A percentile compares a stretch with the other conserved stretches of the same genome.
Evolutionary conservation across 2,797 vertebrate genomes (phyloP).

Genomic region (Odontamblyopus rebecca): DNA sequence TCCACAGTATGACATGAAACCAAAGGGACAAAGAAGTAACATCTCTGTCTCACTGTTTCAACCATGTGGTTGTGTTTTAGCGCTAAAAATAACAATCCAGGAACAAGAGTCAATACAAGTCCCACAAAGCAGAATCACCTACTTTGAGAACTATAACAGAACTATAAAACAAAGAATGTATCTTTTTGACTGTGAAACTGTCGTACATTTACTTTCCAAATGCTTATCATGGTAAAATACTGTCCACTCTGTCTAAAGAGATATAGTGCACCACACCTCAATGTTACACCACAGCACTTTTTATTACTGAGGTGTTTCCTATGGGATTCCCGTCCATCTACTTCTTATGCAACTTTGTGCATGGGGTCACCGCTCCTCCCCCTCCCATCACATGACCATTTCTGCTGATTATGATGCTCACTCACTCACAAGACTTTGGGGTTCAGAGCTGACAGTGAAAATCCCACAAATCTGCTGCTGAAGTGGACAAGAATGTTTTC

Average conservation of each 20-base stretch:
- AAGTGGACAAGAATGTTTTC: slow-evolving; percentile 24
- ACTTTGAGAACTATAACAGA: not conserved
- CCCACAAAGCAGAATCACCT: not conserved
- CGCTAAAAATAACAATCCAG: not conserved
- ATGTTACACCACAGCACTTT: slow-evolving; percentile 14
- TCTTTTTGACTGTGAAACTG: not conserved
- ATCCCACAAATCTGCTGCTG: slow-evolving; percentile 46
- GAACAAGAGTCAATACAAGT: not conserved
- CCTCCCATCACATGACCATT: slow-evolving; percentile 33
- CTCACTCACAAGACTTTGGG: slow-evolving; percentile 24
- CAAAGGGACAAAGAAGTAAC: no score
- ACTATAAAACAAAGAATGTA: not conserved
- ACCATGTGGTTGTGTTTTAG: not conserved
- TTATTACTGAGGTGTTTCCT: slow-evolving; percentile 21
- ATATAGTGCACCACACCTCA: not conserved
- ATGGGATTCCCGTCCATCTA: slow-evolving; percentile 14
- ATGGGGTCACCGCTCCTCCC: slow-evolving; percentile 24
- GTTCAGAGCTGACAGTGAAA: slow-evolving; percentile 44
- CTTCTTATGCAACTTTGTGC: slow-evolving; percentile 20
- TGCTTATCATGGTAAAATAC: not conserved
- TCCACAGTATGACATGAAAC: not conserved
- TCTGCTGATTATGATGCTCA: slow-evolving; percentile 58
- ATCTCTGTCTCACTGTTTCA: not conserved
- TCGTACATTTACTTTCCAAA: not conserved
- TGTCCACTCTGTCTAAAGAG: not conserved